A percentile compares a stretch with the other conserved stretches of the same genome.
phyloP scores from a whole-genome alignment of 2,113 vertebrate species.

The Xiphophorus couchianus region DNA sequence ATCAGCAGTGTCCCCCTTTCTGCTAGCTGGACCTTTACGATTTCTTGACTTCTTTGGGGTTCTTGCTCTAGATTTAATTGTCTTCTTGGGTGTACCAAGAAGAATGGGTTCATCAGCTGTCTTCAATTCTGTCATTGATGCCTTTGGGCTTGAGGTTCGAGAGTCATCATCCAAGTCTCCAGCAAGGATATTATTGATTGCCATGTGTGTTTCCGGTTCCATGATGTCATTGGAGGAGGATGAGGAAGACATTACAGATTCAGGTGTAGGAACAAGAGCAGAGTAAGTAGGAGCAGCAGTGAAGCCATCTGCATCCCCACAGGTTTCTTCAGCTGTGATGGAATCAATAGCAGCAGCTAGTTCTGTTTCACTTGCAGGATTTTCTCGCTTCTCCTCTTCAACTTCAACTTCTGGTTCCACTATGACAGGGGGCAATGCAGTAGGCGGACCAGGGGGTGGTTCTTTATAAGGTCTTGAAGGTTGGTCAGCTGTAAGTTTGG shows the following conservation, averaged over 20 bases:
- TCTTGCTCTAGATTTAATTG: conserved; percentile 86
- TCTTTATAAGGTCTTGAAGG: conserved; percentile 84
- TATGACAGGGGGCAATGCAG: conserved; percentile 73
- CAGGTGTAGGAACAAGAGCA: conserved; percentile 79
- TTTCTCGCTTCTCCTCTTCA: conserved; percentile 88
- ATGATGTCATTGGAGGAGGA: conserved; percentile 81
- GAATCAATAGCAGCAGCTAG: conserved; percentile 97
- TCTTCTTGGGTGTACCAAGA: conserved; percentile 84
- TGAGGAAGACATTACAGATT: conserved; percentile 70
- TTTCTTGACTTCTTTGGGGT: conserved; percentile 80
- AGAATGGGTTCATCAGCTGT: conserved; percentile 67
- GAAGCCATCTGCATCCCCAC: conserved; percentile 87
- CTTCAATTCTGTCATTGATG: conserved; percentile 38
- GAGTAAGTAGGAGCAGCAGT: conserved; percentile 80
- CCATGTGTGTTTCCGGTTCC: conserved; percentile 86
- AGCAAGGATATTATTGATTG: conserved; percentile 82
- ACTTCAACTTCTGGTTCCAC: conserved; percentile 74
- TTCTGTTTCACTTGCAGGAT: conserved; percentile 93
- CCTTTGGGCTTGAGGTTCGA: conserved; percentile 52
- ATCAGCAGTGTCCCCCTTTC: conserved; percentile 72
- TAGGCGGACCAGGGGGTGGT: conserved; percentile 71
- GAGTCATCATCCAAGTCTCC: conserved; percentile 67
- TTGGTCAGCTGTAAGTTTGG: conserved; percentile 87
- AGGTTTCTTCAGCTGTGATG: conserved; percentile 90
- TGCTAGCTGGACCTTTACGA: conserved; percentile 81